A percentile compares a stretch with the other conserved stretches of the same genome.
phyloP scores from a whole-genome alignment of 2,888 invertebrate species.

The Lasioglossum vierecki region DNA sequence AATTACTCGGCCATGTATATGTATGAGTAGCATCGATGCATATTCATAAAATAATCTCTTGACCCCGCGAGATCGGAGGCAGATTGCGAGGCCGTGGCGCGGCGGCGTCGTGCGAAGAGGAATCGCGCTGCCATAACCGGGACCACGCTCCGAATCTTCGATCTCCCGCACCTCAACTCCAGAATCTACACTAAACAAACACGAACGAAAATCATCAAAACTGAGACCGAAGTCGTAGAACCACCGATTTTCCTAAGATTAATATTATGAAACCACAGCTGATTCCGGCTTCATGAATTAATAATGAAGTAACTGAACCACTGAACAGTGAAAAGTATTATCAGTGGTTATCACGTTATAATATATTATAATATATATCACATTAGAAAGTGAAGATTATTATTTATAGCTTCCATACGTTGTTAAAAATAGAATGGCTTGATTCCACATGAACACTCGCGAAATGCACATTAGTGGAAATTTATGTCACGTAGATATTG shows the following conservation, averaged over 20 bases:
- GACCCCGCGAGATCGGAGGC: constrained; percentile 71
- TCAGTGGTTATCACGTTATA: too few relatives aligned
- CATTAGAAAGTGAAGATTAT: too few relatives aligned
- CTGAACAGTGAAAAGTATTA: background rate
- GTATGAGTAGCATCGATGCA: constrained; percentile 70
- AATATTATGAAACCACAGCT: background rate
- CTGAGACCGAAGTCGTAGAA: too few relatives aligned
- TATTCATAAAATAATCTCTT: constrained; percentile 74
- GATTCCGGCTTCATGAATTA: background rate
- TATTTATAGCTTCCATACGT: too few relatives aligned
- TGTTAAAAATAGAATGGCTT: background rate
- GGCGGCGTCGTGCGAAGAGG: constrained; percentile 50
- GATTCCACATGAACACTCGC: too few relatives aligned
- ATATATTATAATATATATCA: too few relatives aligned
- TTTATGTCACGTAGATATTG: background rate
- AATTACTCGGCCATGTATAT: constrained; percentile 72
- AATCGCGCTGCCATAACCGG: constrained; percentile 28
- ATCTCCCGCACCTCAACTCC: background rate
- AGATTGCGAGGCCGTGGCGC: constrained; percentile 52
- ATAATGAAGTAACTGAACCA: background rate
- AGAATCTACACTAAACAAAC: background rate
- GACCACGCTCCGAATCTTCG: background rate
- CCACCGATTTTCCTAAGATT: background rate
- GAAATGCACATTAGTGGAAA: too few relatives aligned
- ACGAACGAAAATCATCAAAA: too few relatives aligned